Evolutionary conservation across 2,888 invertebrate species (phyloP), one percentile per base, ranked within the genome.

Genomic region (Tachina grossa): DNA sequence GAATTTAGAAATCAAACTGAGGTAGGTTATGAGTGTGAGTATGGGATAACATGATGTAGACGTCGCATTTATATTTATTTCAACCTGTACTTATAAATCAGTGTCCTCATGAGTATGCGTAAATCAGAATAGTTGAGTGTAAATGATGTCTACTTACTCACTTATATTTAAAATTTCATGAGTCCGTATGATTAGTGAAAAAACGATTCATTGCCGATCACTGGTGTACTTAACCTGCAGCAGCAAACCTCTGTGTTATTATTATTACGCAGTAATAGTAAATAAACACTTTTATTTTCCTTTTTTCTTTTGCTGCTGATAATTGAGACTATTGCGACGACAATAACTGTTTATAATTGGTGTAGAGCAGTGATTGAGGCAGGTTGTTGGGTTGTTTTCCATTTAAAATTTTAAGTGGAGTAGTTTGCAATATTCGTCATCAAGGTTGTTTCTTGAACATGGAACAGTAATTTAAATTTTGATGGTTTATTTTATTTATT

Each of bases 331-430:
- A 43, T 76, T 63, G 47, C n/a, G 19, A 47, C 53, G 16, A 76
- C 65, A 69, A 63, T 68, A 76, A 79, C 71, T 82, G 63, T 51
- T 53, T 14, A 75, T 71, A 78, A 82, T 82, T 69, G 85, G 45
- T 13, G 14, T 4, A 41, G 22, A 11, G 68, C 41, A 43, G 31
- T 1, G n/a, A 49, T 14, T 39, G 16, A 49, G 14, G 16, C 6
- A 19, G 14, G 51, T 53, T 71, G n/a, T 45, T 57, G 14, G 22
- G n/a, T 14, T 9, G 14, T 9, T 16, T 69, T 16, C 39, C 5
- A 41, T 16, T 41, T 14, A 0, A 9, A 9, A n/a, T 51, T 51
- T 59, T 8, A 79, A 55, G 13, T 0, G 2, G 22, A 61, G 0
- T 14, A 10, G 9, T 59, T 59, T 13, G 2, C 9, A 14, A 14